Conservation (phyloP, 2,888 invertebrate species). For the Eupithecia vulgata region DNA sequence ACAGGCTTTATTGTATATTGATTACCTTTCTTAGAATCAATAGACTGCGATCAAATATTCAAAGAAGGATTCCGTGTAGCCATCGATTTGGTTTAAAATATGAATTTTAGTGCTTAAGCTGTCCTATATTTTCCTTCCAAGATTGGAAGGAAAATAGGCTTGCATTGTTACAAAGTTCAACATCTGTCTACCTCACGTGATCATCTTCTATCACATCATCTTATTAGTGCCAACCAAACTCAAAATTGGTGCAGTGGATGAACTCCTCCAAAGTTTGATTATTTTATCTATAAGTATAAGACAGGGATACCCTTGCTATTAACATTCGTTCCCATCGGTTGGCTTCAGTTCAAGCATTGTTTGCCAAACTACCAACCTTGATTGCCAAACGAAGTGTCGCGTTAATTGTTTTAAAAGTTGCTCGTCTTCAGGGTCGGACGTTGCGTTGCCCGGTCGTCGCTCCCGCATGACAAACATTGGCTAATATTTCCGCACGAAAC, state of each 20-base stretch:
- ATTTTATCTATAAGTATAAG: background rate
- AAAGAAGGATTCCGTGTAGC: slow-evolving; percentile 51
- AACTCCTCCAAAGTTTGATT: background rate
- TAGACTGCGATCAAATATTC: slow-evolving; percentile 62
- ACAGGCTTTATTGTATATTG: too few relatives aligned
- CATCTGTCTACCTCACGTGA: background rate
- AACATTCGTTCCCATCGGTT: background rate
- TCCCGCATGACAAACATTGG: slow-evolving; percentile 56
- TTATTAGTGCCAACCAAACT: too few relatives aligned
- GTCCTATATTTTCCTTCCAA: slow-evolving; percentile 12
- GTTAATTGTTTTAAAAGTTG: slow-evolving; percentile 16
- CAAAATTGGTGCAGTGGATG: background rate
- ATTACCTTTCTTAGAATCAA: slow-evolving; percentile 51
- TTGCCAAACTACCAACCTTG: slow-evolving; percentile 16
- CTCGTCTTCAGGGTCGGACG: slow-evolving; percentile 43
- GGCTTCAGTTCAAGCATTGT: slow-evolving; percentile 1
- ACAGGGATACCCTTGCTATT: background rate
- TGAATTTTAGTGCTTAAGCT: slow-evolving; percentile 4
- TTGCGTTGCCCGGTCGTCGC: slow-evolving; percentile 62
- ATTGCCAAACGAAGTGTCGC: slow-evolving; percentile 8
- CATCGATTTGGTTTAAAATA: slow-evolving; percentile 44
- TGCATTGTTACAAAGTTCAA: background rate
- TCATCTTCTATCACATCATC: too few relatives aligned
- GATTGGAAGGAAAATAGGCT: background rate
- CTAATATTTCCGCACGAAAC: slow-evolving; percentile 63